phyloP scores from a whole-genome alignment of 30 jellyfish, hydroid and myxozoan species.

The Chrysaora quinquecirrha region DNA sequence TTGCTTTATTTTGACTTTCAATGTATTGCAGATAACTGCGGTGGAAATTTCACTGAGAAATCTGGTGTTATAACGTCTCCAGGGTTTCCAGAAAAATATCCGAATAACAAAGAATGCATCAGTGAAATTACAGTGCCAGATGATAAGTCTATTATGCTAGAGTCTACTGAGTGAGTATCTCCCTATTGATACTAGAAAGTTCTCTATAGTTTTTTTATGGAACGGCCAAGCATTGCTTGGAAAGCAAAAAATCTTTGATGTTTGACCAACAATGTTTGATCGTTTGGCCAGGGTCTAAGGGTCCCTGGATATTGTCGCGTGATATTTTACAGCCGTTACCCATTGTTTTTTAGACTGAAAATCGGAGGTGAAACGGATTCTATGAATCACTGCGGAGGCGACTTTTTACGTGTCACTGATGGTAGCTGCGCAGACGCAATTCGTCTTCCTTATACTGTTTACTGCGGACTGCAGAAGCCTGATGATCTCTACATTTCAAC shows the following conservation, averaged over 20 bases:
- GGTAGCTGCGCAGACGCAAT: slow-evolving; percentile 69
- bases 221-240: too few relatives aligned
- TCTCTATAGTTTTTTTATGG: too few relatives aligned
- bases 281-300: too few relatives aligned
- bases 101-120: slow-evolving; percentile 75
- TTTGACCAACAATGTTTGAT: too few relatives aligned
- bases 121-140: slow-evolving; percentile 70
- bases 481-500: slow-evolving; percentile 52
- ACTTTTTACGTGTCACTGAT: slow-evolving; percentile 77
- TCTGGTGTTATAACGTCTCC: slow-evolving; percentile 83
- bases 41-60: slow-evolving; percentile 70
- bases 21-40: slow-evolving; percentile 85
- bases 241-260: too few relatives aligned
- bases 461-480: slow-evolving; percentile 81
- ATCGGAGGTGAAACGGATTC: slow-evolving; percentile 27
- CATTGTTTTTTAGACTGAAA: too few relatives aligned
- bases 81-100: slow-evolving; percentile 66
- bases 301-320: too few relatives aligned
- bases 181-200: too few relatives aligned
- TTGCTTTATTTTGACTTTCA: too few relatives aligned
- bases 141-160: slow-evolving; percentile 56
- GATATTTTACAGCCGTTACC: too few relatives aligned
- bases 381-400: slow-evolving; percentile 63
- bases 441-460: slow-evolving; percentile 28
- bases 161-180: slow-evolving; percentile 79